Conservation (phyloP, 2,888 invertebrate genomes). For the Apamea epomidion region DNA sequence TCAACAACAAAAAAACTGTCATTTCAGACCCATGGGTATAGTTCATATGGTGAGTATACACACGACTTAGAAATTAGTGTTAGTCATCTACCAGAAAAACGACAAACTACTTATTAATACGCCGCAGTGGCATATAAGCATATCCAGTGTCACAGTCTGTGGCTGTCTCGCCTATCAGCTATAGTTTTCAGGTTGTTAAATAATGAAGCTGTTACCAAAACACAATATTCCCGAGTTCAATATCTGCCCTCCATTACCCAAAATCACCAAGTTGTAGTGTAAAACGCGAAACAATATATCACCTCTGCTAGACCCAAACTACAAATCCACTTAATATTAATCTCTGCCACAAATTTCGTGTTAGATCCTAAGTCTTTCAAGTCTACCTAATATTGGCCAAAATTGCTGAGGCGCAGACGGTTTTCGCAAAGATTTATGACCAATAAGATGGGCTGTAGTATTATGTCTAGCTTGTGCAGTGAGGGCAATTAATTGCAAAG, state of each 20-base stretch:
- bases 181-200: neutral
- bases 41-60: no score
- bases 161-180: no score
- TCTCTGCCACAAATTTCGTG: conserved; percentile 55
- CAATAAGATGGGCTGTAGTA: conserved; percentile 51
- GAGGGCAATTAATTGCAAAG: neutral
- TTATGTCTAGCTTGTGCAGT: conserved; percentile 1
- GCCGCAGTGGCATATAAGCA: no score
- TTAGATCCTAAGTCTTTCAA: conserved; percentile 51
- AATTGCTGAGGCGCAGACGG: conserved; percentile 44
- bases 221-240: neutral
- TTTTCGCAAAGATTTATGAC: conserved; percentile 52
- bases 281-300: conserved; percentile 54
- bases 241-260: conserved; percentile 16
- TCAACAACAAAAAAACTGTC: neutral
- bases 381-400: conserved; percentile 51
- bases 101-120: no score
- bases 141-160: no score
- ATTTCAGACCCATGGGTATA: no score
- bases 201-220: neutral
- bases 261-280: conserved; percentile 27
- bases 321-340: conserved; percentile 59
- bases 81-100: no score
- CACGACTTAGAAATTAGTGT: no score
- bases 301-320: conserved; percentile 45